These are phyloP conservation scores for Mizuhopecten yessoensis DNA, from an alignment of 1,140 invertebrate genomes.

Conservation along the genomic window DNA sequence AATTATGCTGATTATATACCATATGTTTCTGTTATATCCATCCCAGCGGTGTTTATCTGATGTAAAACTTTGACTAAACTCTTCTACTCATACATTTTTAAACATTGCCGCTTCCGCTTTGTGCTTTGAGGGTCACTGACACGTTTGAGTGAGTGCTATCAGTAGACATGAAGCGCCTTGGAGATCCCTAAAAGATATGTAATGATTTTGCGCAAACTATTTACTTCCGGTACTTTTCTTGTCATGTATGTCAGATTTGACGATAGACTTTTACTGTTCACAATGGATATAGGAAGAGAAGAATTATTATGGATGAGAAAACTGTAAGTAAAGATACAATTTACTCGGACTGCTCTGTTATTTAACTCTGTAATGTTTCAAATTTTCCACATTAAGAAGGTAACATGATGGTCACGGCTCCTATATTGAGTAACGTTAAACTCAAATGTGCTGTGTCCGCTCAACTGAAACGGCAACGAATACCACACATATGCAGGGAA, in stretches of 20 bases:
- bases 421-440: not conserved
- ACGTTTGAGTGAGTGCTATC: conserved; percentile 10
- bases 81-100: not conserved
- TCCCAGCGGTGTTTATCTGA: not conserved
- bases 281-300: conserved; percentile 17
- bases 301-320: not conserved
- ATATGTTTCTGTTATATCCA: not conserved
- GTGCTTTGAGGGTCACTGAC: not conserved
- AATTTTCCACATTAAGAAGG: not conserved
- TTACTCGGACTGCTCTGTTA: not conserved
- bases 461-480: not conserved
- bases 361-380: not conserved
- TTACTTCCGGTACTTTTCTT: conserved; percentile 11
- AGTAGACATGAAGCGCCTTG: not conserved
- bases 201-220: conserved; percentile 9
- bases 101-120: conserved; percentile 37
- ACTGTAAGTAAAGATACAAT: not conserved
- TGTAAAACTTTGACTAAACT: not conserved
- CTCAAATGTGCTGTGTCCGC: not conserved
- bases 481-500: not conserved
- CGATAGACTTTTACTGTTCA: conserved; percentile 8
- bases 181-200: not conserved
- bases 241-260: not conserved
- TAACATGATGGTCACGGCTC: not conserved
- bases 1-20: not conserved